Evolutionary conservation across 1,140 invertebrate genomes (phyloP).

Genomic region (Drosophila gunungcola): DNA sequence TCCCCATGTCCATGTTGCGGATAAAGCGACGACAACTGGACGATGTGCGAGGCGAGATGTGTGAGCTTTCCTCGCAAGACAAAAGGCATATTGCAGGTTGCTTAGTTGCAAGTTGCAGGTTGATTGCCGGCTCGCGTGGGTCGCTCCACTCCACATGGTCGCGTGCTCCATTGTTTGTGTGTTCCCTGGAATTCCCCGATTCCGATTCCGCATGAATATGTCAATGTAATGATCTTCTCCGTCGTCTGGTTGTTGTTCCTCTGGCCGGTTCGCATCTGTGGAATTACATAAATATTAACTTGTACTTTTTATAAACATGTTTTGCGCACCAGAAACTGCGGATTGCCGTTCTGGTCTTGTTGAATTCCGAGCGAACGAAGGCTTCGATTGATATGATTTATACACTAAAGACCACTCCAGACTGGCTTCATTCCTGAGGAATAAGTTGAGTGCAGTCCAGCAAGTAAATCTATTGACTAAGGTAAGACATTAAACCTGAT

Average conservation of each 20-base stretch:
- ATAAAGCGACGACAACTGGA: constrained; percentile 66
- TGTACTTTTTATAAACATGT: constrained; percentile 82
- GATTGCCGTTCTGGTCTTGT: constrained; percentile 11
- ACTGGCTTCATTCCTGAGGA: constrained; percentile 4
- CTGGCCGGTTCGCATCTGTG: constrained; percentile 52
- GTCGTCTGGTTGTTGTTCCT: constrained; percentile 14
- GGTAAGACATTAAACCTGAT: background rate
- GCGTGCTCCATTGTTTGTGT: constrained; percentile 48
- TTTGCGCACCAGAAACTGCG: constrained; percentile 29
- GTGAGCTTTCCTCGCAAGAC: constrained; percentile 23
- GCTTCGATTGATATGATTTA: constrained; percentile 71
- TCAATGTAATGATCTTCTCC: constrained; percentile 76
- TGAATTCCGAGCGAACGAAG: constrained; percentile 30
- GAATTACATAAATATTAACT: constrained; percentile 82
- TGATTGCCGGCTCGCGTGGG: constrained; percentile 44
- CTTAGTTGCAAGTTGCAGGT: constrained; percentile 20
- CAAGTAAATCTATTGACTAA: constrained; percentile 6
- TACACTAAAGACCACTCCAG: constrained; percentile 48
- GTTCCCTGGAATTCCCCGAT: constrained; percentile 55
- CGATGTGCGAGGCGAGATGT: constrained; percentile 34
- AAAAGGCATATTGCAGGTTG: constrained; percentile 34
- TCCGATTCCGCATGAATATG: constrained; percentile 68
- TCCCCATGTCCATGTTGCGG: constrained; percentile 41
- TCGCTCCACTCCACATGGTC: constrained; percentile 36
- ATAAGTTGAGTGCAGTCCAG: constrained; percentile 1